A percentile compares a stretch with the other conserved stretches of the same genome.
phyloP scores from a whole-genome alignment of 2,797 vertebrate genomes.

The Typhlichthys eigenmanni region DNA sequence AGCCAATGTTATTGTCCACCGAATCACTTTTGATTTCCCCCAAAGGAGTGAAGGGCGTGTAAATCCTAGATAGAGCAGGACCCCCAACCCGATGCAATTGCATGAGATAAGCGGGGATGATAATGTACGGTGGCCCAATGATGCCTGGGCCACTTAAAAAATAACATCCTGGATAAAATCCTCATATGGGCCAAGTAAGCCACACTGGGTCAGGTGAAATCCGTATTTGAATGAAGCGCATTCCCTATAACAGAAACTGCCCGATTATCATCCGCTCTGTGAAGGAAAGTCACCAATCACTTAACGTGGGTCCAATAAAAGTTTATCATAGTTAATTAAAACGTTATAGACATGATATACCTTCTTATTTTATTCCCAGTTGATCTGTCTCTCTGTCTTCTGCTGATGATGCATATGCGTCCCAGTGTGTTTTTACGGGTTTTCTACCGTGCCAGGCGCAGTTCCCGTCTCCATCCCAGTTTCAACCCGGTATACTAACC shows the following conservation, averaged over 20 bases:
- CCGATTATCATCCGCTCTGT: conserved; percentile 60
- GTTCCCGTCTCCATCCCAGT: conserved; percentile 60
- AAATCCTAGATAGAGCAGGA: conserved; percentile 72
- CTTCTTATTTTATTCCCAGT: conserved; percentile 53
- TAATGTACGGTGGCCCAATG: conserved; percentile 77
- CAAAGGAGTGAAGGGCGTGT: conserved; percentile 39
- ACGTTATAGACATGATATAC: conserved; percentile 25
- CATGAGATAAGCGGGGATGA: conserved; percentile 64
- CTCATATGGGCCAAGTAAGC: conserved; percentile 68
- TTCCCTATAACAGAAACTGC: conserved; percentile 47
- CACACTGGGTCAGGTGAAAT: conserved; percentile 60
- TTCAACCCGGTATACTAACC: conserved; percentile 42
- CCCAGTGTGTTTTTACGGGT: conserved; percentile 52
- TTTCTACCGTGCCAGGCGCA: conserved; percentile 51
- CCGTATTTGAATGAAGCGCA: conserved; percentile 52
- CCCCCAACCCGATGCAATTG: conserved; percentile 68
- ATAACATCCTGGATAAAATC: conserved; percentile 80
- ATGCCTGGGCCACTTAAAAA: conserved; percentile 78
- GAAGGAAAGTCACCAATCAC: conserved; percentile 35
- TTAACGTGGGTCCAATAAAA: conserved; percentile 17
- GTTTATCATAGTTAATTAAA: conserved; percentile 3
- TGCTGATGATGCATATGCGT: conserved; percentile 59
- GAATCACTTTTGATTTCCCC: conserved; percentile 47
- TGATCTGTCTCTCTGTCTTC: conserved; percentile 30
- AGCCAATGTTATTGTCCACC: conserved; percentile 80